Percentiles rank a stretch among this genome's conserved stretches.
These are phyloP conservation scores for Scaptomyza caliginosa DNA, from an alignment of 2,888 invertebrate species.

Conservation along the genomic window DNA sequence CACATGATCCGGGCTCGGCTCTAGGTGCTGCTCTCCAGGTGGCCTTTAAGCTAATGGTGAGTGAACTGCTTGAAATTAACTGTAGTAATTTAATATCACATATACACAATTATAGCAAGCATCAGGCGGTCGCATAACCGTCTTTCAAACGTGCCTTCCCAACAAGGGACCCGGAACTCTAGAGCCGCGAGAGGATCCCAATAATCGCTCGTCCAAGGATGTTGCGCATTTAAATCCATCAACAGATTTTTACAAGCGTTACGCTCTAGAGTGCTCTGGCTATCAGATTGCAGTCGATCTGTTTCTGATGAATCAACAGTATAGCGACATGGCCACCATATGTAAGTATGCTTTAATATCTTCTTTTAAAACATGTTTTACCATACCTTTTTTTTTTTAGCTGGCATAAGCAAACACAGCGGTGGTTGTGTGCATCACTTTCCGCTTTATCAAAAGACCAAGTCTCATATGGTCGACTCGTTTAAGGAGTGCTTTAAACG, in stretches of 20 bases:
- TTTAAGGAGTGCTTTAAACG: slow-evolving; percentile 91
- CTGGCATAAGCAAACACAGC: slow-evolving; percentile 97
- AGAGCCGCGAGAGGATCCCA: slow-evolving; percentile 93
- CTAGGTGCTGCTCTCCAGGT: slow-evolving; percentile 97
- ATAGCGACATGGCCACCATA: slow-evolving; percentile 96
- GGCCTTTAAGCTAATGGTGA: slow-evolving; percentile 94
- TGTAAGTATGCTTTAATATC: slow-evolving; percentile 86
- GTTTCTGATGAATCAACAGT: slow-evolving; percentile 96
- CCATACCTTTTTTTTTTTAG: slow-evolving; percentile 81
- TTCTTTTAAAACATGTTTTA: neutral
- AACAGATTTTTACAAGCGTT: slow-evolving; percentile 98
- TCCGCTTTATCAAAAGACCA: slow-evolving; percentile 91
- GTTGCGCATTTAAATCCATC: slow-evolving; percentile 95
- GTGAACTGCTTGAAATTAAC: too few species aligned
- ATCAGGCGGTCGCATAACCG: slow-evolving; percentile 97
- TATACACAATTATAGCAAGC: slow-evolving; percentile 88
- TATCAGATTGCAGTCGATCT: slow-evolving; percentile 98
- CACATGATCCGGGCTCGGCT: slow-evolving; percentile 91
- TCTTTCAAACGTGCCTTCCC: slow-evolving; percentile 95
- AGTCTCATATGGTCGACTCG: slow-evolving; percentile 89
- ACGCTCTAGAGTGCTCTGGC: slow-evolving; percentile 97
- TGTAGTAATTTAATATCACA: too few species aligned
- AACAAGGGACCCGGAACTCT: slow-evolving; percentile 95
- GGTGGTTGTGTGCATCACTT: slow-evolving; percentile 97
- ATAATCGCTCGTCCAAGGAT: slow-evolving; percentile 91